phyloP scores from a whole-genome alignment of 2,888 invertebrate species.

The Kryphioiulus occultus region DNA sequence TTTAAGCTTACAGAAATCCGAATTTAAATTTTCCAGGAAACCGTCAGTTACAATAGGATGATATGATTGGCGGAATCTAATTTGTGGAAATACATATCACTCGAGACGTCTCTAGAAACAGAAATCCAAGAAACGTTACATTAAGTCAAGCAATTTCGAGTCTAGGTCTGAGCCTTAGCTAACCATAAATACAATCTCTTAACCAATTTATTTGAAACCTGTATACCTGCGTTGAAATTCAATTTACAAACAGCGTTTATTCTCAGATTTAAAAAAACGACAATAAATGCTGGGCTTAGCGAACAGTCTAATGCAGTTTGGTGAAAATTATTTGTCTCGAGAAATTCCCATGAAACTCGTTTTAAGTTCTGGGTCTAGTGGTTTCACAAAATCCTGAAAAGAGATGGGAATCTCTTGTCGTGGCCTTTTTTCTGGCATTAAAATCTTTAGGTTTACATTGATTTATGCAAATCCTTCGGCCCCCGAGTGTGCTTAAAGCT shows the following conservation, averaged over 20 bases:
- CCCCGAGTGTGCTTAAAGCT: not conserved
- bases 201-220: slow-evolving; percentile 18
- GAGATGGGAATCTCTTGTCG: not conserved
- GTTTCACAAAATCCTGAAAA: not conserved
- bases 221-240: not conserved
- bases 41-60: not conserved
- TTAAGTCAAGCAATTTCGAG: not conserved
- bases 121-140: not conserved
- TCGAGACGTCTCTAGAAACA: not conserved
- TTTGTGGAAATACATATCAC: not conserved
- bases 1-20: not conserved
- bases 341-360: slow-evolving; percentile 34
- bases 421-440: slow-evolving; percentile 12
- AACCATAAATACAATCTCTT: slow-evolving; percentile 21
- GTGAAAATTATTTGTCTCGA: slow-evolving; percentile 12
- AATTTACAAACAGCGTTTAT: slow-evolving; percentile 1
- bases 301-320: not conserved
- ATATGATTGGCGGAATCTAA: not conserved
- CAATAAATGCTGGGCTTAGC: slow-evolving; percentile 2
- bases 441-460: slow-evolving; percentile 13
- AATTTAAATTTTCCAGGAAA: slow-evolving; percentile 14
- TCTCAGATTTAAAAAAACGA: not conserved
- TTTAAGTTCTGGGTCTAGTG: not conserved
- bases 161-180: no score
- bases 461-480: slow-evolving; percentile 26